These are phyloP conservation scores for Haliclona indistincta DNA, from an alignment of 37 sponge, comb jelly and placozoan species.

Conservation along the genomic window DNA sequence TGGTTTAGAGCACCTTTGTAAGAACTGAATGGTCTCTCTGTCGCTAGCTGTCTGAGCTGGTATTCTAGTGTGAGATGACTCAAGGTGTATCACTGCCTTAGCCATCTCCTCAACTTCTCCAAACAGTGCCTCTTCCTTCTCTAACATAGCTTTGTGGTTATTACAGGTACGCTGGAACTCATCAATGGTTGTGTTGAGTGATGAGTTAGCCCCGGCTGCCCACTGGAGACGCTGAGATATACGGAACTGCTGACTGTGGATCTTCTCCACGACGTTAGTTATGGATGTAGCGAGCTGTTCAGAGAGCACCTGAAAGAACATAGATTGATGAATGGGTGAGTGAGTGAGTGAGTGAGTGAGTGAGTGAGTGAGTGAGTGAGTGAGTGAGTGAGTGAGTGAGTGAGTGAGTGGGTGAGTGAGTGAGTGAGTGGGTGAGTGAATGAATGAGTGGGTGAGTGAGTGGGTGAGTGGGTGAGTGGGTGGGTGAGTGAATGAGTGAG, in stretches of 20 bases:
- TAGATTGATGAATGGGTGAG: background rate
- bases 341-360: slow-evolving; percentile 8
- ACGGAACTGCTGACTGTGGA: slow-evolving; percentile 76
- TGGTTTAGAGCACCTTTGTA: no score
- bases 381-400: background rate
- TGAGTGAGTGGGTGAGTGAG: no score
- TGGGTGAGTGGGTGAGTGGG: no score
- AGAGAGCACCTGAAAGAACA: slow-evolving; percentile 47
- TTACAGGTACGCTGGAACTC: slow-evolving; percentile 78
- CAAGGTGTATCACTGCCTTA: slow-evolving; percentile 84
- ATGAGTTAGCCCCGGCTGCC: slow-evolving; percentile 95
- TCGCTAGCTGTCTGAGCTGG: slow-evolving; percentile 56
- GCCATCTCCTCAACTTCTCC: slow-evolving; percentile 67
- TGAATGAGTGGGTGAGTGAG: no score
- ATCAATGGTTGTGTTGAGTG: slow-evolving; percentile 72
- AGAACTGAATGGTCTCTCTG: slow-evolving; percentile 58
- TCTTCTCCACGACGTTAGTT: slow-evolving; percentile 62
- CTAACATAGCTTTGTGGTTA: slow-evolving; percentile 52
- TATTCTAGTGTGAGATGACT: slow-evolving; percentile 78
- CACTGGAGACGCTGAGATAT: slow-evolving; percentile 94
- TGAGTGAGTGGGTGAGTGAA: no score
- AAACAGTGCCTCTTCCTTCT: slow-evolving; percentile 73
- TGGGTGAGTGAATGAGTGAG: no score
- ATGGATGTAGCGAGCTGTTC: slow-evolving; percentile 60
- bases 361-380: background rate